Conservation (phyloP, 2,888 invertebrate species). For the Melanostoma scalare region DNA sequence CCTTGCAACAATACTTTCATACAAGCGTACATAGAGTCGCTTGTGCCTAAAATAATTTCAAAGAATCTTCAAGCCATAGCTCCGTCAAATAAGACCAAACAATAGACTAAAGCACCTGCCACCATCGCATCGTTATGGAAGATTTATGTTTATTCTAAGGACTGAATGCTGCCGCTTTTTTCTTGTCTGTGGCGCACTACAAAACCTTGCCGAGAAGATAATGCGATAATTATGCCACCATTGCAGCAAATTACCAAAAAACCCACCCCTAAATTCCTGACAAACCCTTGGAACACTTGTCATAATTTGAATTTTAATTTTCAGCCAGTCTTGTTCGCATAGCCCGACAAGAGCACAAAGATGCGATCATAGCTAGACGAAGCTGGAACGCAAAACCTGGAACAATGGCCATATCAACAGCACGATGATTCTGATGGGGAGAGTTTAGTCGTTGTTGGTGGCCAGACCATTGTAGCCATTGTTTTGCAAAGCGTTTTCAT, state of each 20-base stretch:
- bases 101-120: constrained; percentile 64
- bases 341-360: constrained; percentile 17
- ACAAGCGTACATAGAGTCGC: neutral
- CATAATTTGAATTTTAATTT: constrained; percentile 68
- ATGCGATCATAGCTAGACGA: constrained; percentile 23
- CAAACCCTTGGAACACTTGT: constrained; percentile 50
- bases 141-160: constrained; percentile 59
- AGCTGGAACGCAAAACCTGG: constrained; percentile 21
- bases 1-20: constrained; percentile 22
- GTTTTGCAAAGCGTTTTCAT: constrained; percentile 64
- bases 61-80: constrained; percentile 26
- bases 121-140: constrained; percentile 27
- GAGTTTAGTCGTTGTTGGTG: constrained; percentile 37
- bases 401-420: constrained; percentile 67
- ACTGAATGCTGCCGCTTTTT: constrained; percentile 19
- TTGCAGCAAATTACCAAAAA: constrained; percentile 74
- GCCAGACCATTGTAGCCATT: constrained; percentile 47
- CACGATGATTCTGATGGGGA: constrained; percentile 17
- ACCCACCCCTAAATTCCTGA: neutral
- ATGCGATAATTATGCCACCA: constrained; percentile 77
- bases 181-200: neutral
- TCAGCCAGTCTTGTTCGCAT: constrained; percentile 46
- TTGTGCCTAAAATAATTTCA: neutral
- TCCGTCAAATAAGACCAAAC: constrained; percentile 43
- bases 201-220: constrained; percentile 72